A percentile compares a stretch with the other conserved stretches of the same genome.
These are phyloP conservation scores for Rosalia funebris DNA, from an alignment of 2,888 invertebrate genomes.

Conservation along the genomic window DNA sequence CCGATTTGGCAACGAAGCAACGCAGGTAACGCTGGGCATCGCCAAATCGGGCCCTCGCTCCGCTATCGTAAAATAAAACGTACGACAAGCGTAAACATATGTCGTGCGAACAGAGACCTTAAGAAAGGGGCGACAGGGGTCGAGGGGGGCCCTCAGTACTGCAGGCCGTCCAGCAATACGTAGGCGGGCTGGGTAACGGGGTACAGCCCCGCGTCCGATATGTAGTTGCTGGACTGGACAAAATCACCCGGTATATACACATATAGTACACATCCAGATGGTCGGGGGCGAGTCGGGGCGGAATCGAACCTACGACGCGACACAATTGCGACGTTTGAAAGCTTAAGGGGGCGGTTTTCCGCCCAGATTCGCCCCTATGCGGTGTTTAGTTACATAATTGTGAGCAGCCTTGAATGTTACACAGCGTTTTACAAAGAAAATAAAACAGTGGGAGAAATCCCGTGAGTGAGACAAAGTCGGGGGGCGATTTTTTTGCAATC, in stretches of 20 bases:
- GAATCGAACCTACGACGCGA: not conserved
- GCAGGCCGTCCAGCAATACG: conserved; percentile 72
- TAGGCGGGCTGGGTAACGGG: conserved; percentile 67
- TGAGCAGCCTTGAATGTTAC: conserved; percentile 8
- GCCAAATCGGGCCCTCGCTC: not conserved
- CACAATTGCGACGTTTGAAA: not conserved
- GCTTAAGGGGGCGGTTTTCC: not conserved
- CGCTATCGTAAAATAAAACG: conserved; percentile 34
- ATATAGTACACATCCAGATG: conserved; percentile 5
- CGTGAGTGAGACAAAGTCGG: not conserved
- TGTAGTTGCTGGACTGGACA: conserved; percentile 64
- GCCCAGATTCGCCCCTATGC: not conserved
- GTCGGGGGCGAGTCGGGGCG: not conserved
- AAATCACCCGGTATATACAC: conserved; percentile 38
- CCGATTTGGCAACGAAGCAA: not conserved
- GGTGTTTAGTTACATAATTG: not conserved
- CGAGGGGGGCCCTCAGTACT: conserved; percentile 68
- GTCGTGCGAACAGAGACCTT: conserved; percentile 57
- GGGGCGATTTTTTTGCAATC: not conserved
- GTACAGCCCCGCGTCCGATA: conserved; percentile 66
- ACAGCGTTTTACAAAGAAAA: not conserved
- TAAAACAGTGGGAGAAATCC: not conserved
- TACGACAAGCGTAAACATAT: conserved; percentile 36
- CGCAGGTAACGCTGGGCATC: not conserved
- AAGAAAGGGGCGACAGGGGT: conserved; percentile 58